phyloP scores from a whole-genome alignment of 2,888 invertebrate species.

The Meiosimyza platycephala region DNA sequence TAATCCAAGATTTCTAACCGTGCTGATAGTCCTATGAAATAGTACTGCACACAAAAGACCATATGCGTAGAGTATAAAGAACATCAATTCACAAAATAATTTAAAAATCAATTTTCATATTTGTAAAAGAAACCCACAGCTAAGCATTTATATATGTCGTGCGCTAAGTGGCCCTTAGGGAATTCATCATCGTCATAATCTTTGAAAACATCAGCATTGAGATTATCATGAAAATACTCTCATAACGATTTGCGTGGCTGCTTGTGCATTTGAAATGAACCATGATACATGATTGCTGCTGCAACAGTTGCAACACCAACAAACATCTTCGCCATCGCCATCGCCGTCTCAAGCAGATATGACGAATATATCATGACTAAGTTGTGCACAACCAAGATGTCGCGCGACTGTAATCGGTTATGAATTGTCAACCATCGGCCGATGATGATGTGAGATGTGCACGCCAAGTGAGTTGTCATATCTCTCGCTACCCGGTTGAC shows the following conservation, averaged over 20 bases:
- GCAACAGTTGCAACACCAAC: background rate
- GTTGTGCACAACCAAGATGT: too few species aligned
- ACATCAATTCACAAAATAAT: too few species aligned
- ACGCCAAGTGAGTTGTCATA: slow-evolving; percentile 27
- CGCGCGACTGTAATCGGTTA: slow-evolving; percentile 31
- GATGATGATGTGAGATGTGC: background rate
- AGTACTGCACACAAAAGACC: too few species aligned
- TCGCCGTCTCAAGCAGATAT: background rate
- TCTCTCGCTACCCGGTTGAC: slow-evolving; percentile 3
- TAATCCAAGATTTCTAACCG: too few species aligned
- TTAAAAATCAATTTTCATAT: too few species aligned
- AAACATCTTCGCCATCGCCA: background rate
- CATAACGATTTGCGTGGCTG: slow-evolving; percentile 14
- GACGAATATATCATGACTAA: too few species aligned
- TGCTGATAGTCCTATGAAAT: too few species aligned
- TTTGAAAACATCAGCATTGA: background rate
- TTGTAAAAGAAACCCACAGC: too few species aligned
- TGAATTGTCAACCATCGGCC: slow-evolving; percentile 30
- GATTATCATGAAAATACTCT: background rate
- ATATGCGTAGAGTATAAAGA: too few species aligned
- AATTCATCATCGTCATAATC: background rate
- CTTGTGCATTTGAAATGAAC: slow-evolving; percentile 12
- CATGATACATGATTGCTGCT: too few species aligned
- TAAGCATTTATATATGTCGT: too few species aligned
- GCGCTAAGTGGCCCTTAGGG: background rate